Conservation (phyloP, 1,140 invertebrate genomes). For the Zaprionus inermis region DNA sequence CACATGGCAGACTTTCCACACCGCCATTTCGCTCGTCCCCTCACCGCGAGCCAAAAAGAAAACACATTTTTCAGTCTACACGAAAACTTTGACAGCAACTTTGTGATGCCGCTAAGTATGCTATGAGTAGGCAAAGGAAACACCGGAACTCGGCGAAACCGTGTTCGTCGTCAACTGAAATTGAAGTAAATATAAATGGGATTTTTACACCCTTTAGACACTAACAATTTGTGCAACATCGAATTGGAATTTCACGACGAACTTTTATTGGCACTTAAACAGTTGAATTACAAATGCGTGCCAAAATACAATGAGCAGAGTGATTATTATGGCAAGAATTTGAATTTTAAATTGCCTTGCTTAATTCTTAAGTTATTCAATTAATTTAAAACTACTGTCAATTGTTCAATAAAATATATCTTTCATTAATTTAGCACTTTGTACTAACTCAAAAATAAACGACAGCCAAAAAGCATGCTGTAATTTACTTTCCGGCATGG, state of each 20-base stretch:
- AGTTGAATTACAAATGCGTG: background rate
- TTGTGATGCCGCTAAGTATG: conserved; percentile 35
- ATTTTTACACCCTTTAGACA: conserved; percentile 45
- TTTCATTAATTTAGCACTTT: background rate
- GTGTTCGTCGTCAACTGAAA: background rate
- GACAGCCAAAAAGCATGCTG: too few species aligned
- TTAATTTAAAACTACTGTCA: background rate
- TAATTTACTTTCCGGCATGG: background rate
- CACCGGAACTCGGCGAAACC: background rate
- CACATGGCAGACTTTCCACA: conserved; percentile 11
- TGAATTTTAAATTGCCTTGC: background rate
- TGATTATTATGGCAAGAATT: background rate
- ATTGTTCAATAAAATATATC: conserved; percentile 10
- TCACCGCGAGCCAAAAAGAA: conserved; percentile 1
- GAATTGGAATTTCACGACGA: conserved; percentile 11
- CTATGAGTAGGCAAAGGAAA: conserved; percentile 16
- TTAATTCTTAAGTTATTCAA: background rate
- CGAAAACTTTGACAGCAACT: conserved; percentile 38
- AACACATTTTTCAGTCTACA: conserved; percentile 40
- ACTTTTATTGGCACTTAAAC: conserved; percentile 41
- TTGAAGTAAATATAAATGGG: conserved; percentile 49
- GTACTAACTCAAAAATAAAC: background rate
- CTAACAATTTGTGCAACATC: conserved; percentile 28
- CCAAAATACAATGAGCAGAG: background rate
- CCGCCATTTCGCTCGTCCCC: background rate